Conservation (phyloP, 1,140 invertebrate genomes). For the Euwallacea fornicatus region DNA sequence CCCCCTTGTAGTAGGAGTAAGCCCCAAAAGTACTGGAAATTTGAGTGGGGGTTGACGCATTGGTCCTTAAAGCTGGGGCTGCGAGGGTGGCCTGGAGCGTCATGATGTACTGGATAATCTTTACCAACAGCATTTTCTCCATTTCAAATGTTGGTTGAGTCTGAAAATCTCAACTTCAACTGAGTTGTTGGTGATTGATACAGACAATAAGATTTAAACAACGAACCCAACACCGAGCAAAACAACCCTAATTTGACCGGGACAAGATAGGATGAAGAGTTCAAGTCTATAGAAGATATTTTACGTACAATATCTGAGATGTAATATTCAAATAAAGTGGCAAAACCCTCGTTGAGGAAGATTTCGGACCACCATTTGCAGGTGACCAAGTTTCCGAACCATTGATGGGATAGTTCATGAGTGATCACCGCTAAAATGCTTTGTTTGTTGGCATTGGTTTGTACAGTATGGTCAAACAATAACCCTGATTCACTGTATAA, state of each 20-base stretch:
- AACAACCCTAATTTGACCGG: no score
- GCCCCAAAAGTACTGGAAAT: slow-evolving; percentile 60
- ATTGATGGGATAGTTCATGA: slow-evolving; percentile 68
- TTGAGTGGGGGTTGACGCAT: slow-evolving; percentile 41
- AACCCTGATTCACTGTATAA: slow-evolving; percentile 62
- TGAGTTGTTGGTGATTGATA: background rate
- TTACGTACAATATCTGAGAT: slow-evolving; percentile 25
- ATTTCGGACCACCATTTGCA: slow-evolving; percentile 57
- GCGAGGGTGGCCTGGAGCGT: slow-evolving; percentile 37
- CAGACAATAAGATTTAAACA: background rate
- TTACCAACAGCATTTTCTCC: slow-evolving; percentile 53
- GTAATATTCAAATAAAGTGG: slow-evolving; percentile 53
- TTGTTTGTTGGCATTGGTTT: slow-evolving; percentile 54
- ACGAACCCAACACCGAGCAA: background rate
- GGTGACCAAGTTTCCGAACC: slow-evolving; percentile 72
- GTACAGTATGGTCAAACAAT: slow-evolving; percentile 17
- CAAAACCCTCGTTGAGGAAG: slow-evolving; percentile 59
- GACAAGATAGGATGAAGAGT: no score
- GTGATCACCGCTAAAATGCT: slow-evolving; percentile 58
- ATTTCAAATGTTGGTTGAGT: slow-evolving; percentile 37
- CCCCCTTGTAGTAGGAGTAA: slow-evolving; percentile 66
- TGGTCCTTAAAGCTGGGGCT: slow-evolving; percentile 49
- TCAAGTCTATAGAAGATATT: background rate
- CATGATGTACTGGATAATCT: slow-evolving; percentile 54
- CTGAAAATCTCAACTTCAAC: slow-evolving; percentile 4